Conservation (phyloP, 2,113 vertebrate species). For the Casuarius casuarius region DNA sequence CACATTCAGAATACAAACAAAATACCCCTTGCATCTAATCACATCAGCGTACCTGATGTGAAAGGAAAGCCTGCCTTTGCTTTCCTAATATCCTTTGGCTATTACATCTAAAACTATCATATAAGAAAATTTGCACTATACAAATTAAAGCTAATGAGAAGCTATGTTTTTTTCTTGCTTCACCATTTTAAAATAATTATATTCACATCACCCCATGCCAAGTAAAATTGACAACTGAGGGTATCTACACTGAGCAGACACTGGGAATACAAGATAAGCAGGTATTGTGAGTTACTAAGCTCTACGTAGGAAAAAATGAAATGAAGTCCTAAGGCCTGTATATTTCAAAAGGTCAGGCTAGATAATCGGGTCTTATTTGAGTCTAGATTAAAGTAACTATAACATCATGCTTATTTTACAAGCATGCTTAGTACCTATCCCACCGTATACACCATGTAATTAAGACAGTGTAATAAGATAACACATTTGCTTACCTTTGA, state of each 20-base stretch:
- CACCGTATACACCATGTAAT: conserved; percentile 28
- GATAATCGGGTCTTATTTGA: conserved; percentile 24
- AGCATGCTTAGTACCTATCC: conserved; percentile 22
- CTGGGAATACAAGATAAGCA: conserved; percentile 53
- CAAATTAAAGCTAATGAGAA: conserved; percentile 51
- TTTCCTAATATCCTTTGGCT: conserved; percentile 16
- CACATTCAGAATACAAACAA: neutral
- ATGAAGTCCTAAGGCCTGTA: neutral
- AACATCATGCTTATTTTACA: conserved; percentile 48
- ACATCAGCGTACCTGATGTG: neutral
- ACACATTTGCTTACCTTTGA: conserved; percentile 90
- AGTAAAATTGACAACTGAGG: neutral
- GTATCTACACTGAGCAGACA: conserved; percentile 45
- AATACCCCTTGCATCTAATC: neutral
- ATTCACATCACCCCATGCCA: neutral
- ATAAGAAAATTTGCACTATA: neutral
- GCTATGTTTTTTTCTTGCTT: conserved; percentile 23
- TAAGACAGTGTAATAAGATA: conserved; percentile 47
- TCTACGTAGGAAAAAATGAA: neutral
- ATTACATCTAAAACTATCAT: conserved; percentile 3
- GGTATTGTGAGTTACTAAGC: conserved; percentile 17
- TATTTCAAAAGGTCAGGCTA: conserved; percentile 51
- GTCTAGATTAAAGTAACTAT: conserved; percentile 40
- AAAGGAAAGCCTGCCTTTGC: neutral
- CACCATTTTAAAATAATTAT: conserved; percentile 31